Percentiles rank a stretch among this genome's conserved stretches.
Evolutionary conservation across 2,888 invertebrate genomes (phyloP).

Genomic region (Himalopsyche tibetana): DNA sequence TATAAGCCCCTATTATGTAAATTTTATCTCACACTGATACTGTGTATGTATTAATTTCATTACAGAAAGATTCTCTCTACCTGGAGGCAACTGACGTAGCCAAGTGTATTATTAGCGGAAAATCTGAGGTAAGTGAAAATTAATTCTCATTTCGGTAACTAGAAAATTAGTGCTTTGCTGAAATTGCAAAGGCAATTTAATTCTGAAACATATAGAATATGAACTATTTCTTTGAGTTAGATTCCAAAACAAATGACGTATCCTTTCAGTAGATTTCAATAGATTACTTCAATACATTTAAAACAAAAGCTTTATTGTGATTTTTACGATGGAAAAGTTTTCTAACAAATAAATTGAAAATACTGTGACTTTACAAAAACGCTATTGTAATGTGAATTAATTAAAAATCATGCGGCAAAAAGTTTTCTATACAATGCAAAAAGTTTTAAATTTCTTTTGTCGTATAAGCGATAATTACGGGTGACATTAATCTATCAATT

Average conservation of each 20-base stretch:
- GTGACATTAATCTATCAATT: no score
- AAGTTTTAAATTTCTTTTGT: background rate
- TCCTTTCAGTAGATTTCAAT: no score
- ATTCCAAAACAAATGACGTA: no score
- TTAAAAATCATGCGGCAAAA: conserved; percentile 6
- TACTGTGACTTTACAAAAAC: background rate
- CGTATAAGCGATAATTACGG: no score
- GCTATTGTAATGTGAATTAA: background rate
- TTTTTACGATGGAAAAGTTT: background rate
- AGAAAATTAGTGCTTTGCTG: background rate
- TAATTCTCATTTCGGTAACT: conserved; percentile 6
- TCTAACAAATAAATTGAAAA: background rate
- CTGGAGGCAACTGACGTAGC: conserved; percentile 63
- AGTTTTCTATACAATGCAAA: background rate
- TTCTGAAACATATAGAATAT: background rate
- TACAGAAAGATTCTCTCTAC: conserved; percentile 61
- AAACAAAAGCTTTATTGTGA: background rate
- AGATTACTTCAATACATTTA: background rate
- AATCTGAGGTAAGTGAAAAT: conserved; percentile 59
- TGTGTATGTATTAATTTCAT: background rate
- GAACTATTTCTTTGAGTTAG: no score
- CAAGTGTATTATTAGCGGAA: conserved; percentile 62
- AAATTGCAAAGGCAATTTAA: background rate
- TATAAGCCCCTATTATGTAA: background rate
- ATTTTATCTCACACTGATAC: background rate